Evolutionary conservation across 2,888 invertebrate species (phyloP), one percentile per base, ranked within the genome.

Genomic region (Lochmaea capreae): DNA sequence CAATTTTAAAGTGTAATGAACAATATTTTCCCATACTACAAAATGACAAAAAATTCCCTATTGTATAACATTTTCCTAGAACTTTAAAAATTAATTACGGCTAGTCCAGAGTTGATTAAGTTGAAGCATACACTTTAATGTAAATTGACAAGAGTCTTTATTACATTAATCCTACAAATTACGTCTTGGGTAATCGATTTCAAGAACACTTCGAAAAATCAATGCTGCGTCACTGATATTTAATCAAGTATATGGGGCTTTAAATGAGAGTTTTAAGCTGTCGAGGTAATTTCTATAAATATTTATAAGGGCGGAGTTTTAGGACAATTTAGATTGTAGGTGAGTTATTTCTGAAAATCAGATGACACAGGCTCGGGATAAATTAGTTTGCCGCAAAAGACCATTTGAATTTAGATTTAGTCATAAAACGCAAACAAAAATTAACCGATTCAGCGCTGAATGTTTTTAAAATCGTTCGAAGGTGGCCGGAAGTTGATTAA

Each of bases 161-260:
- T 49, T n/a, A 49, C 49, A 6, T n/a, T 39, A 61, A 61, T 39
- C 39, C 61, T 14, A 61, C 61, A 39, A 61, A 61, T 61, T 61
- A 61, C 61, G 61, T 63, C 62, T 43, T 18, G 62, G 62, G 62
- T 63, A 63, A 63, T 63, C 62, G 18, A 63, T 43, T 43, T n/a
- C 62, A 43, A 43, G 43, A 63, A 11, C 18, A 43, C 62, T 43
- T 42, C 16, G 43, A 63, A 63, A 63, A 63, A 63, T 63, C 62
- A 63, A 63, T 63, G 62, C 42, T 12, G 62, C 62, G 62, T 63
- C 12, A 43, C 62, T 43, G 62, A 63, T 63, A 63, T 63, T 63
- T 63, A 63, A 63, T 63, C 62, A 63, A 63, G 62, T 63, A 63
- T 63, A 63, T 63, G 62, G 43, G 16, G 62, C 62, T 16, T 63